phyloP scores from a whole-genome alignment of 2,888 invertebrate genomes.

The Aelia acuminata region DNA sequence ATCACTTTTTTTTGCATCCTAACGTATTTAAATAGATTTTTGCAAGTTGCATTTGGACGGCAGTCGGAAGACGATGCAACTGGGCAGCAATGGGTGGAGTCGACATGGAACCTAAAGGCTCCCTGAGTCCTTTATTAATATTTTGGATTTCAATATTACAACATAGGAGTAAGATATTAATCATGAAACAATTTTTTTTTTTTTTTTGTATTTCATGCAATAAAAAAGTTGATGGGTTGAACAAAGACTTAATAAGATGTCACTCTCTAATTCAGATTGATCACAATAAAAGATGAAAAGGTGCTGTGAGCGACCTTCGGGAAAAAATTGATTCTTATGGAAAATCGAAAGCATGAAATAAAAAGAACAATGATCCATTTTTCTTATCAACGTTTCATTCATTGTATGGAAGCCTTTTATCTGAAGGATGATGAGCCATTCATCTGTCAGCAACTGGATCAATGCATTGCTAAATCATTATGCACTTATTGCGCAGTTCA shows the following conservation, averaged over 20 bases:
- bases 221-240: not conserved
- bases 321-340: not conserved
- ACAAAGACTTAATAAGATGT: not conserved
- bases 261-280: not conserved
- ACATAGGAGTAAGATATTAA: too few relatives aligned
- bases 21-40: too few relatives aligned
- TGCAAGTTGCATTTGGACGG: too few relatives aligned
- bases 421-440: not conserved
- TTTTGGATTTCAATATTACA: too few relatives aligned
- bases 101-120: too few relatives aligned
- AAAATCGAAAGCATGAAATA: constrained; percentile 5
- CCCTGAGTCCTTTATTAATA: too few relatives aligned
- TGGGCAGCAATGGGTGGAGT: too few relatives aligned
- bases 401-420: not conserved
- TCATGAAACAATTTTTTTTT: too few relatives aligned
- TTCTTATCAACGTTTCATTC: not conserved
- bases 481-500: constrained; percentile 11
- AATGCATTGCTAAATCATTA: not conserved
- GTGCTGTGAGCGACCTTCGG: not conserved
- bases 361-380: not conserved
- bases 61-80: too few relatives aligned
- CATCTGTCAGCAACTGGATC: not conserved
- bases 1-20: too few relatives aligned
- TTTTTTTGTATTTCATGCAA: too few relatives aligned
- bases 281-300: not conserved